Percentiles rank a stretch among this genome's conserved stretches.
Evolutionary conservation across 2,888 invertebrate genomes (phyloP).

Genomic region (Lasius platythorax): DNA sequence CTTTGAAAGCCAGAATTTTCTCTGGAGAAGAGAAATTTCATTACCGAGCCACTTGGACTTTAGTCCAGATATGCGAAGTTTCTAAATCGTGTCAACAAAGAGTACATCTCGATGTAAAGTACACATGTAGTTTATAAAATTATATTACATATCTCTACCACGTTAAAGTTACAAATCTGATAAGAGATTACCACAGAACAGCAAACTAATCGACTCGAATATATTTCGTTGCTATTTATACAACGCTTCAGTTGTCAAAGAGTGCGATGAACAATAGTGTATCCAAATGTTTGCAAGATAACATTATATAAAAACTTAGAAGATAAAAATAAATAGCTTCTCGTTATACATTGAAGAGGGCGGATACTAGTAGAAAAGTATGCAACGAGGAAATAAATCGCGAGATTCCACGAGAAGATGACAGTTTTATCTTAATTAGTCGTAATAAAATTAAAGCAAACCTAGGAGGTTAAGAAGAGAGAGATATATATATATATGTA

Average conservation of each 20-base stretch:
- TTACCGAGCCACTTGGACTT: slow-evolving; percentile 14
- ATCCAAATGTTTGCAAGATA: not conserved
- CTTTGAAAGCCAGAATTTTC: slow-evolving; percentile 2
- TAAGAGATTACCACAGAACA: not conserved
- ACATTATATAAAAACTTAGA: not conserved
- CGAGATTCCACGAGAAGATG: not conserved
- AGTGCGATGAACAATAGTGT: not conserved
- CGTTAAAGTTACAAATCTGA: not conserved
- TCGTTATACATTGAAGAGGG: not conserved
- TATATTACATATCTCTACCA: too few species aligned
- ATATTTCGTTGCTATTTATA: too few species aligned
- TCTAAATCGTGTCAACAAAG: slow-evolving; percentile 18
- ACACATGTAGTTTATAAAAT: not conserved
- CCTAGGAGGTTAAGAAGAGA: not conserved
- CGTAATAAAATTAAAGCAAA: slow-evolving; percentile 24
- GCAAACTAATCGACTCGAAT: not conserved
- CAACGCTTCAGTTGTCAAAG: not conserved
- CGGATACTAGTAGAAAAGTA: not conserved
- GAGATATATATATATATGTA: not conserved
- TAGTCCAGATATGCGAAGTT: slow-evolving; percentile 21
- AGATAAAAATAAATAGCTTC: too few species aligned
- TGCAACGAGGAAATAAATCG: not conserved
- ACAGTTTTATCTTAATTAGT: slow-evolving; percentile 18
- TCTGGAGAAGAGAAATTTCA: not conserved
- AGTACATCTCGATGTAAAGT: not conserved